Base-by-base conservation (phyloP, 2,888 invertebrate genomes). In the Drosophila cognata region DNA sequence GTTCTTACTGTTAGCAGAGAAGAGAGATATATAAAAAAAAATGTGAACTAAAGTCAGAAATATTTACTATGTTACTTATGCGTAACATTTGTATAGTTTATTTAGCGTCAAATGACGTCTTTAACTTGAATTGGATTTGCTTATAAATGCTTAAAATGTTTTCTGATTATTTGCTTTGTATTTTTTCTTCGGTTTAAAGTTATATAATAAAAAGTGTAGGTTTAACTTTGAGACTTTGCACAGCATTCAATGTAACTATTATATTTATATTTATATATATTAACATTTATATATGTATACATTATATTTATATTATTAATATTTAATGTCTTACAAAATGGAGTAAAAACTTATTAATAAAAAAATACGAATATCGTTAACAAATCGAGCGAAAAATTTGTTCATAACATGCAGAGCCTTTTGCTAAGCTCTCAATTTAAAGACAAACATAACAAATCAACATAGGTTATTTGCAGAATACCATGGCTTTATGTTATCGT, bases 201-300 rank as follows among this genome's bases (percentile, higher is more conserved):
- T 76, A 74, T 75, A 65, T 81, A 79, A 72, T 81, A 71, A 84
- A 79, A 65, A 84, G 73, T 81, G 68, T 81, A 87, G 79, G 89
- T 87, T 87, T 87, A 89, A 89, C 86, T 87, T 87, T 87, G 84
- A 87, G 86, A 87, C 86, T 83, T 88, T 86, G 84, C 86, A 86
- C 86, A 86, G 86, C 86, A 69, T 77, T 84, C 81, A 48, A 38
- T 67, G 29, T 74, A 79, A 71, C 58, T 85, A 71, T 75, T 72
- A 84, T 79, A 83, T 79, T 77, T 38, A 28, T 50, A 48, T 48
- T 29, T 48, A n/a, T 46, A 82, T 79, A 82, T 81, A 82, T 71
- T 67, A 69, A 71, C 56, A 73, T 75, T 69, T 67, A 55, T 69
- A 64, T 78, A 58, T 70, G 55, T 65, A 52, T 66, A 60, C 50